Evolutionary conservation across 2,797 vertebrate species (phyloP).

Genomic region (Coreius guichenoti): DNA sequence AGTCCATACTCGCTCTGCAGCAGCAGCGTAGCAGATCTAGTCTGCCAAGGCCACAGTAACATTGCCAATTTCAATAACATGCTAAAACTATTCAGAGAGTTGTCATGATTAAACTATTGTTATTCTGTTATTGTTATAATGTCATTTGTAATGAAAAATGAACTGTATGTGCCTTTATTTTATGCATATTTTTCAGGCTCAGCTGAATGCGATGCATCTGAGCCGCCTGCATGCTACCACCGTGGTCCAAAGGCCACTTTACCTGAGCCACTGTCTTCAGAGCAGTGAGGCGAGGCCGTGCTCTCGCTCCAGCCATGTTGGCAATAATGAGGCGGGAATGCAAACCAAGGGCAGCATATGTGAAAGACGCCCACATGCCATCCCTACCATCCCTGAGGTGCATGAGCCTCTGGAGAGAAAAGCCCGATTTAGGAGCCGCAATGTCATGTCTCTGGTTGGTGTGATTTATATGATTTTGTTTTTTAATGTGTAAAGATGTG

Average conservation of each 20-base stretch:
- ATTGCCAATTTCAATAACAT: not conserved
- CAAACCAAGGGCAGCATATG: slow-evolving; percentile 54
- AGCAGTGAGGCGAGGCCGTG: slow-evolving; percentile 65
- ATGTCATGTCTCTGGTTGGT: slow-evolving; percentile 85
- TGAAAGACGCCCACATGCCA: slow-evolving; percentile 68
- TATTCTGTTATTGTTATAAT: not conserved
- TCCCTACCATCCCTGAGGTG: slow-evolving; percentile 80
- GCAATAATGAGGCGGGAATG: slow-evolving; percentile 64
- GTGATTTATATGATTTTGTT: slow-evolving; percentile 8
- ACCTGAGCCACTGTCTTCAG: slow-evolving; percentile 74
- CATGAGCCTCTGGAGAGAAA: slow-evolving; percentile 74
- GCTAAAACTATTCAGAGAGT: not conserved
- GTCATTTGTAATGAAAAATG: not conserved
- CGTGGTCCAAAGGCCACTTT: slow-evolving; percentile 73
- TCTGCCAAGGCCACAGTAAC: not conserved
- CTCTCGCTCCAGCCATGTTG: slow-evolving; percentile 72
- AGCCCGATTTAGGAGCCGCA: slow-evolving; percentile 81
- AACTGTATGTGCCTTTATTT: not conserved
- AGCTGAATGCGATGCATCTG: slow-evolving; percentile 80
- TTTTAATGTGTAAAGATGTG: not conserved
- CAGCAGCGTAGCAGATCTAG: not conserved
- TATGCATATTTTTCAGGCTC: slow-evolving; percentile 67
- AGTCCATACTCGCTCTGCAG: not conserved
- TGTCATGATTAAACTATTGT: not conserved
- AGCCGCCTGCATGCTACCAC: slow-evolving; percentile 74